Percentiles rank a stretch among this genome's conserved stretches.
These are phyloP conservation scores for Propithecus coquereli DNA, from an alignment of 2,113 vertebrate genomes.

Conservation along the genomic window DNA sequence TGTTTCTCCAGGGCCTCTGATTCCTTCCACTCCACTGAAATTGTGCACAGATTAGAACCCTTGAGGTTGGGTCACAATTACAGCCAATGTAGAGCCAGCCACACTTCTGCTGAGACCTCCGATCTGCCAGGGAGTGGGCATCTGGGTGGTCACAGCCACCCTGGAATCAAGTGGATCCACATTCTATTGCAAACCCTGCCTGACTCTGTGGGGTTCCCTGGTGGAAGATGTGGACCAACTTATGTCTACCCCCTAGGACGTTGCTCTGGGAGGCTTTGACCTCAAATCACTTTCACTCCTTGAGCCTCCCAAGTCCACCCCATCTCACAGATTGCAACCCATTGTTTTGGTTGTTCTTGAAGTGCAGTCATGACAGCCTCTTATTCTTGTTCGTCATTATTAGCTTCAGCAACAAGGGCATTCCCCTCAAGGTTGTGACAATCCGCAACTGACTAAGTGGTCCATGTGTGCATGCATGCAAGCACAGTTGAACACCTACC, in stretches of 20 bases:
- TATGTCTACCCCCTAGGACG: too few relatives aligned
- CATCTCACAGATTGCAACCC: not conserved
- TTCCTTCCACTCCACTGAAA: not conserved
- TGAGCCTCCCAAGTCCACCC: not conserved
- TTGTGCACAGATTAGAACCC: not conserved
- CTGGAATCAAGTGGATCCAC: not conserved
- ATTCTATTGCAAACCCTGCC: not conserved
- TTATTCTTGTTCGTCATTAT: not conserved
- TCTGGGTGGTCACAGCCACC: not conserved
- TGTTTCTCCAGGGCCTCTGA: not conserved
- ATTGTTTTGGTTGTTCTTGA: not conserved
- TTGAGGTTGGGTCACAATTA: not conserved
- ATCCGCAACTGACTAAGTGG: not conserved
- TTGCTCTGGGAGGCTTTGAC: not conserved
- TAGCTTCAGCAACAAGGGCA: not conserved
- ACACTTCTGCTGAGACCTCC: not conserved
- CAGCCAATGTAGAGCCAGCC: too few relatives aligned
- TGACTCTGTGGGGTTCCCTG: not conserved
- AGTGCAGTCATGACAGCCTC: not conserved
- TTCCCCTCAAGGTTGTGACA: not conserved
- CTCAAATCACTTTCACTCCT: not conserved
- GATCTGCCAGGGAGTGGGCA: not conserved
- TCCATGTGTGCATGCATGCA: not conserved
- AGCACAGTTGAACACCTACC: not conserved
- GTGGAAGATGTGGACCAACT: not conserved